Conservation (phyloP, 2,113 vertebrate species). For the Eulacestoma nigropectus region DNA sequence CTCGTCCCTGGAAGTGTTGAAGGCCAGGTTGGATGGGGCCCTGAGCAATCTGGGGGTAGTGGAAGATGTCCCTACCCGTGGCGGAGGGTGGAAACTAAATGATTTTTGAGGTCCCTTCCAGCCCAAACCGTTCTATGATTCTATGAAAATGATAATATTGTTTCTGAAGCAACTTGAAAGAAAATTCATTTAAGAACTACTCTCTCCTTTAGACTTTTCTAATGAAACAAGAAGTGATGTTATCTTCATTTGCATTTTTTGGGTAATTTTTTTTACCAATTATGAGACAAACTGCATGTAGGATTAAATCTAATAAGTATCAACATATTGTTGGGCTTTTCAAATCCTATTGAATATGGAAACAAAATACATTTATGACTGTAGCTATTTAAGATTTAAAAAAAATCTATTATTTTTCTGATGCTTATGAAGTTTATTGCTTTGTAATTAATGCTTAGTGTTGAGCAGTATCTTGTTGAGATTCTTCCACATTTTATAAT, state of each 20-base stretch:
- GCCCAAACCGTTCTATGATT: neutral
- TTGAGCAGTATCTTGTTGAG: neutral
- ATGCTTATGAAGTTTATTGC: neutral
- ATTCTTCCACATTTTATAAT: neutral
- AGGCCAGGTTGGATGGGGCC: neutral
- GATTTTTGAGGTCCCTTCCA: neutral
- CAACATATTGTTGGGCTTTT: neutral
- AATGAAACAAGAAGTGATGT: neutral
- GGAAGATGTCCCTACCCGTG: neutral
- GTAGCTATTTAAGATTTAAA: neutral
- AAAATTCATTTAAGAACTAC: neutral
- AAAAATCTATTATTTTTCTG: neutral
- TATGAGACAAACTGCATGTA: neutral
- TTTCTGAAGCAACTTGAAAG: neutral
- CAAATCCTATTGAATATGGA: neutral
- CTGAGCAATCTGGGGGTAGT: neutral
- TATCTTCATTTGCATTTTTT: neutral
- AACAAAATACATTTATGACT: neutral
- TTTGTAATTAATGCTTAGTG: neutral
- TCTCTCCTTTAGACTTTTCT: neutral
- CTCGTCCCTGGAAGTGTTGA: neutral
- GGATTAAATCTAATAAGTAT: neutral
- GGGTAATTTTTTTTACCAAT: neutral
- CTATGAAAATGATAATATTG: neutral
- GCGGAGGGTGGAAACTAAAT: no score